Evolutionary conservation across 2,113 vertebrate genomes (phyloP).

Genomic region (Ascaphus truei): DNA sequence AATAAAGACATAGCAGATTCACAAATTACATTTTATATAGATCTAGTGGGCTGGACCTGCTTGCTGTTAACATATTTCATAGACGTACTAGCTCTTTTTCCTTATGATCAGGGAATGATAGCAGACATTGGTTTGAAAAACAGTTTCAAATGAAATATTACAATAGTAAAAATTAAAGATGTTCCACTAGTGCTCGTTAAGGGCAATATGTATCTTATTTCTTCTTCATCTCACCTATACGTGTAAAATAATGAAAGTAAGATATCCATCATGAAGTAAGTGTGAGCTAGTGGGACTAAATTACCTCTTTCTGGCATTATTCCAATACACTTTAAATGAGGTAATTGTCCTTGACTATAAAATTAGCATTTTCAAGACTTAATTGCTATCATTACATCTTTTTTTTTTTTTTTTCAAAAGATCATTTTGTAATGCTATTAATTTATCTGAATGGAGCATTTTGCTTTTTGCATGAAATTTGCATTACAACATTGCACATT

Average conservation of each 20-base stretch:
- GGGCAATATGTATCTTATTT: constrained; percentile 58
- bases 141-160: constrained; percentile 52
- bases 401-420: constrained; percentile 60
- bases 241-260: constrained; percentile 77
- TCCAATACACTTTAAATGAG: constrained; percentile 99
- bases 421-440: constrained; percentile 94
- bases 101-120: background rate
- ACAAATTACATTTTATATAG: constrained; percentile 6
- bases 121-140: constrained; percentile 28
- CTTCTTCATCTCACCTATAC: constrained; percentile 57
- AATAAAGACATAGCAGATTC: constrained; percentile 38
- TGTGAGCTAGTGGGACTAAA: constrained; percentile 94
- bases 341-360: constrained; percentile 99
- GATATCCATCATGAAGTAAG: constrained; percentile 98
- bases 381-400: constrained; percentile 99
- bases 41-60: background rate
- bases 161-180: constrained; percentile 57
- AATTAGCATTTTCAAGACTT: constrained; percentile 99
- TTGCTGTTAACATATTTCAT: constrained; percentile 41
- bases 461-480: constrained; percentile 99
- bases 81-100: constrained; percentile 37
- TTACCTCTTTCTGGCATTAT: constrained; percentile 98
- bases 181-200: constrained; percentile 57
- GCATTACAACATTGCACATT: constrained; percentile 95
- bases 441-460: constrained; percentile 99